Conservation (phyloP, 2,888 invertebrate genomes). For the Cantharis rustica region DNA sequence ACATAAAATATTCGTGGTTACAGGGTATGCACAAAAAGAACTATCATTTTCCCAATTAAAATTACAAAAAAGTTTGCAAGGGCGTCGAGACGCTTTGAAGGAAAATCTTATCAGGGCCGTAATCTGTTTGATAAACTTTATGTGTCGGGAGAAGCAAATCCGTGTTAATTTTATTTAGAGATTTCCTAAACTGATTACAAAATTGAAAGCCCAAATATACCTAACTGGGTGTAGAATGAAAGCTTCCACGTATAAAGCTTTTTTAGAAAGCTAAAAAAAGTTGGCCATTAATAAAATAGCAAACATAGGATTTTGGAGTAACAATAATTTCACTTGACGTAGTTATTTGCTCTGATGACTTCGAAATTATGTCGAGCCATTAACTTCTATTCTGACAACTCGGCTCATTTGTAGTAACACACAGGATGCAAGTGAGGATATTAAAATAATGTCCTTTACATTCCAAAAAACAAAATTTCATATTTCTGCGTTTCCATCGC, state of each 20-base stretch:
- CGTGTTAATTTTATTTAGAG: not conserved
- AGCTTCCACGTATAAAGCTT: not conserved
- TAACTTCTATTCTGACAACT: constrained; percentile 40
- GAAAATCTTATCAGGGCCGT: not conserved
- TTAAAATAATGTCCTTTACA: constrained; percentile 27
- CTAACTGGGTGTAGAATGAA: not conserved
- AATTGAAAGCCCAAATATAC: not conserved
- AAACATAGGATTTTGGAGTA: not conserved
- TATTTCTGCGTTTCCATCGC: not conserved
- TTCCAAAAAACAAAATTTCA: not conserved
- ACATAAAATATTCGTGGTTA: not conserved
- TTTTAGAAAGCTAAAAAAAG: not conserved
- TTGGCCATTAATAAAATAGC: not conserved
- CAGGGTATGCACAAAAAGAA: not conserved
- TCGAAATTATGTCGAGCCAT: constrained; percentile 39
- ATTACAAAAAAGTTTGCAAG: not conserved
- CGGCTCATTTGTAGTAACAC: constrained; percentile 29
- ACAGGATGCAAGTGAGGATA: constrained; percentile 31
- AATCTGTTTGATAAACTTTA: not conserved
- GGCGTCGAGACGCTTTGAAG: not conserved
- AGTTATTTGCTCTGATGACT: constrained; percentile 36
- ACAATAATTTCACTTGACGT: constrained; percentile 31
- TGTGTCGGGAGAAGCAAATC: not conserved
- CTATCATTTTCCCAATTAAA: not conserved
- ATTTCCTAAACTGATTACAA: not conserved